phyloP scores from a whole-genome alignment of 92 coral and sea anemone genomes.

The Bergia sp. region DNA sequence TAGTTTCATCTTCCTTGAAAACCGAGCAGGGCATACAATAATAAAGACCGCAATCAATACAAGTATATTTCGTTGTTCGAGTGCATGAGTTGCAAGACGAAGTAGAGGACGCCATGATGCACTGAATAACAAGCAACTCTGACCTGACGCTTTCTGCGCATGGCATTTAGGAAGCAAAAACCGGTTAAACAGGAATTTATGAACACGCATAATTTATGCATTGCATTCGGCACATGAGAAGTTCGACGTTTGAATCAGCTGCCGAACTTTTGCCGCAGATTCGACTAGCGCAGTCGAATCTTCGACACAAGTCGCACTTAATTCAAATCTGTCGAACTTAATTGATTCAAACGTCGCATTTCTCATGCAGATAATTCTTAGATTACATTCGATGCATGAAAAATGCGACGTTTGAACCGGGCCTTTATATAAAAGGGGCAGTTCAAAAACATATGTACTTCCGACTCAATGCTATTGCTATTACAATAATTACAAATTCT shows the following conservation, averaged over 20 bases:
- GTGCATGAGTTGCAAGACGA: background rate
- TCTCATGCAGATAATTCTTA: background rate
- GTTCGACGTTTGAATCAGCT: background rate
- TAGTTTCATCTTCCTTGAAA: background rate
- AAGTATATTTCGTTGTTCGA: background rate
- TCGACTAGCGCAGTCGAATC: slow-evolving; percentile 18
- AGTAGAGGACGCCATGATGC: background rate
- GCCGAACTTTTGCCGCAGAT: slow-evolving; percentile 17
- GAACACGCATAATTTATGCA: slow-evolving; percentile 20
- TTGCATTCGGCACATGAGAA: background rate
- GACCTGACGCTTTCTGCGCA: background rate
- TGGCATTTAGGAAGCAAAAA: background rate
- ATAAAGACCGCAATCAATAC: background rate
- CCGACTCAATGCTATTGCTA: slow-evolving; percentile 4
- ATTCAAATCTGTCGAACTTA: background rate
- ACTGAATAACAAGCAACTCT: background rate
- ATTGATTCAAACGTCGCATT: background rate
- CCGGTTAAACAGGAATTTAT: slow-evolving; percentile 3
- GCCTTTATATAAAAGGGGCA: background rate
- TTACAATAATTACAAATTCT: background rate
- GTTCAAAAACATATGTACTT: background rate
- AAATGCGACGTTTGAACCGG: too few relatives aligned
- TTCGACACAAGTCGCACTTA: background rate
- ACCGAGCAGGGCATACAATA: background rate
- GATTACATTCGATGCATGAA: background rate